phyloP scores from a whole-genome alignment of 2,797 vertebrate genomes.

The Anas flavirostris region DNA sequence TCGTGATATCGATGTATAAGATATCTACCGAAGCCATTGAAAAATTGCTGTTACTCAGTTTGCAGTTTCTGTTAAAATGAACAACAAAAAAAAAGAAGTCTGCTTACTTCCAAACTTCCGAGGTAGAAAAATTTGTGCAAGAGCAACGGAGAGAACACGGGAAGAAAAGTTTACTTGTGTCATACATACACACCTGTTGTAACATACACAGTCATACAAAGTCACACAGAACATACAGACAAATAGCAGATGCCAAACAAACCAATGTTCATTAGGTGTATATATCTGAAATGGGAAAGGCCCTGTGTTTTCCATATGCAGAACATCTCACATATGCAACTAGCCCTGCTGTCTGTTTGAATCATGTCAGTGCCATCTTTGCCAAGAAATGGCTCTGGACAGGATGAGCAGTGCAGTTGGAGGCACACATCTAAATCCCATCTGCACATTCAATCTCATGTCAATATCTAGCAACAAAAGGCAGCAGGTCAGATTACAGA shows the following conservation, averaged over 20 bases:
- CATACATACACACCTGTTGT: too few species aligned
- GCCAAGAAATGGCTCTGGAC: background rate
- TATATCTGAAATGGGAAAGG: background rate
- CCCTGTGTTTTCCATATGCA: background rate
- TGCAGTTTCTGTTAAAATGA: conserved; percentile 86
- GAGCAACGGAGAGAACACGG: background rate
- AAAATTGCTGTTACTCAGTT: conserved; percentile 89
- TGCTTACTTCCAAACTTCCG: background rate
- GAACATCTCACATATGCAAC: background rate
- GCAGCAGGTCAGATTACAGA: background rate
- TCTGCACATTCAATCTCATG: background rate
- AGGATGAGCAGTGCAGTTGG: background rate
- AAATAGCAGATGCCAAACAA: background rate
- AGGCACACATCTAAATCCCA: background rate
- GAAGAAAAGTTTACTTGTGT: background rate
- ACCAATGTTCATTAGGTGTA: background rate
- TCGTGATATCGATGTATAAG: conserved; percentile 96
- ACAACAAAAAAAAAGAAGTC: background rate
- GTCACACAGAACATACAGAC: background rate
- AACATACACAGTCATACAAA: background rate
- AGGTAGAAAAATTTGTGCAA: background rate
- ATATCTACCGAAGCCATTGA: conserved; percentile 96
- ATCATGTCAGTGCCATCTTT: background rate
- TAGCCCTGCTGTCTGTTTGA: background rate
- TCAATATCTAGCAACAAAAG: background rate